These are phyloP conservation scores for Helicorthomorpha holstii DNA, from an alignment of 1,140 invertebrate genomes.

Conservation along the genomic window DNA sequence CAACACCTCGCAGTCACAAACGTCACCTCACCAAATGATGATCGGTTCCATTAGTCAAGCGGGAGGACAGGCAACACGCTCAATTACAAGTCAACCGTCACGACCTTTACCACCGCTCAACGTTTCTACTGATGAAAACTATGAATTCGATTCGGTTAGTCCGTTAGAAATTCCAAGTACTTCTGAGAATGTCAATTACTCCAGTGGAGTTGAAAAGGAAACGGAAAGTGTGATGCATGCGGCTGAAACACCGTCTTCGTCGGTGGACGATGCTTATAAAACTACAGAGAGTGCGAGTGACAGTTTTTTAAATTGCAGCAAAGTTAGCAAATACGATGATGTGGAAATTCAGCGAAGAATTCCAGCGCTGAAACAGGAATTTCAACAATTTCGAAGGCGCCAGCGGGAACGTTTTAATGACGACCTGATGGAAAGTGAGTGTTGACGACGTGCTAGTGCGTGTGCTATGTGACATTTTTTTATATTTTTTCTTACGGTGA, in stretches of 20 bases:
- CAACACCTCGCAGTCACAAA: constrained; percentile 12
- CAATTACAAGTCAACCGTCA: constrained; percentile 14
- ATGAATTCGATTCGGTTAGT: constrained; percentile 62
- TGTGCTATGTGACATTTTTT: no score
- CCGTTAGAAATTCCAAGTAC: constrained; percentile 19
- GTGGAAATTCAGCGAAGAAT: constrained; percentile 63
- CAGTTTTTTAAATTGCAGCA: constrained; percentile 22
- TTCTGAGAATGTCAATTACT: background rate
- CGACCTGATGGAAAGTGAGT: constrained; percentile 19
- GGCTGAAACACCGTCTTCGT: constrained; percentile 29
- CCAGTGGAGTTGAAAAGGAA: background rate
- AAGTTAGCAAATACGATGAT: constrained; percentile 45
- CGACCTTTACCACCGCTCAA: constrained; percentile 31
- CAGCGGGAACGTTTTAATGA: constrained; percentile 45
- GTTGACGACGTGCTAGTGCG: constrained; percentile 13
- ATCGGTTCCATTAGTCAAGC: constrained; percentile 13
- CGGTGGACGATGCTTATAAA: constrained; percentile 28
- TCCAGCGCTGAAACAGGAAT: constrained; percentile 88
- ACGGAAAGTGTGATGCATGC: no score
- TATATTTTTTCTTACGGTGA: no score
- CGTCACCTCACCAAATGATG: constrained; percentile 23
- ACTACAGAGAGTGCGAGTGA: constrained; percentile 23
- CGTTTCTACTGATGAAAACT: constrained; percentile 82
- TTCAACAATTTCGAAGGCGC: constrained; percentile 73
- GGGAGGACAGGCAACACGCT: constrained; percentile 14